phyloP scores from a whole-genome alignment of 2,888 invertebrate genomes.

The Gryllus longicercus region DNA sequence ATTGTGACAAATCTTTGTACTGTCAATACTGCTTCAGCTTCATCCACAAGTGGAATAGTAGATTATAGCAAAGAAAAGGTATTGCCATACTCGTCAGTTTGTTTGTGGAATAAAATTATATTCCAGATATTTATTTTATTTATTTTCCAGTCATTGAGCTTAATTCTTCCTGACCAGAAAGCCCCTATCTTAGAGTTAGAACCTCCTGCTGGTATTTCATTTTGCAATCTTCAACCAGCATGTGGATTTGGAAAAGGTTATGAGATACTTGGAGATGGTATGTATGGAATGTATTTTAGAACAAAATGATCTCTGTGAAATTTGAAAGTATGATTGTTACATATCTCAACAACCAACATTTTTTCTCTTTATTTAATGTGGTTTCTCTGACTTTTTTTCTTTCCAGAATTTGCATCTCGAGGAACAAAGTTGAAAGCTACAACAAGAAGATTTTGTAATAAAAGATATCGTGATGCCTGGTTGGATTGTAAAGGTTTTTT shows the following conservation, averaged over 20 bases:
- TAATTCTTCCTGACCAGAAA: neutral
- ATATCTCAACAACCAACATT: too few relatives aligned
- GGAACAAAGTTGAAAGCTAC: too few relatives aligned
- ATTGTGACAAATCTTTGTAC: neutral
- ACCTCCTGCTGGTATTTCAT: conserved; percentile 38
- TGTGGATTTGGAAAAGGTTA: conserved; percentile 36
- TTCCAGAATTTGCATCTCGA: too few relatives aligned
- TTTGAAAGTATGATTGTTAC: too few relatives aligned
- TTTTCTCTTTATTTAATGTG: too few relatives aligned
- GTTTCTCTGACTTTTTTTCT: too few relatives aligned
- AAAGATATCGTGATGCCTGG: neutral
- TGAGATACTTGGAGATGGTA: conserved; percentile 35
- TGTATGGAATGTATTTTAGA: neutral
- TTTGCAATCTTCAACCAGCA: conserved; percentile 36
- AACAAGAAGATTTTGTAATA: neutral
- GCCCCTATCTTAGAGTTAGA: conserved; percentile 34
- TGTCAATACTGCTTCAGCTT: conserved; percentile 18
- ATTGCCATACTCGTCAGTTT: neutral
- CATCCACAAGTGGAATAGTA: neutral
- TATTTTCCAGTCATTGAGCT: too few relatives aligned
- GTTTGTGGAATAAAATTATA: too few relatives aligned
- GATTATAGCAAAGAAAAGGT: conserved; percentile 21
- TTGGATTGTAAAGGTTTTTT: neutral
- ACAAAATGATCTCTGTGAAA: too few relatives aligned
- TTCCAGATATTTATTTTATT: too few relatives aligned